Evolutionary conservation across 2,888 invertebrate species (phyloP).

Genomic region (Xylota sylvarum): DNA sequence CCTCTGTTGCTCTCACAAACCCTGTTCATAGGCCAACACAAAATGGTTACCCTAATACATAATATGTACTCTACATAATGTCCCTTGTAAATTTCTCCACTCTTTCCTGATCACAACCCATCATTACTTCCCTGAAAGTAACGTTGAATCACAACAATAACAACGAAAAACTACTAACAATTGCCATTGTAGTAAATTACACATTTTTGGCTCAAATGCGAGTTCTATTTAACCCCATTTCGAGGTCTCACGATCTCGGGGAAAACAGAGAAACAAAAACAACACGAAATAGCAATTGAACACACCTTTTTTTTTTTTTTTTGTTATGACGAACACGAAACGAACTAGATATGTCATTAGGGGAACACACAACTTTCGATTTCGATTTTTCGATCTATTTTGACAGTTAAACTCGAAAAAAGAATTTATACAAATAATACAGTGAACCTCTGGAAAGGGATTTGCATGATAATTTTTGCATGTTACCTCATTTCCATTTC

Average conservation of each 20-base stretch:
- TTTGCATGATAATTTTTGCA: constrained; percentile 10
- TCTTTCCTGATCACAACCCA: constrained; percentile 12
- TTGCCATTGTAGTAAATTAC: constrained; percentile 29
- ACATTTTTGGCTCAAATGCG: constrained; percentile 7
- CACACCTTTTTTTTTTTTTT: constrained; percentile 2
- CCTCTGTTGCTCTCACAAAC: too few relatives aligned
- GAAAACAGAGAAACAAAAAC: not conserved
- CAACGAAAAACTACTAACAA: not conserved
- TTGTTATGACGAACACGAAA: constrained; percentile 21
- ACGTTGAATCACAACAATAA: not conserved
- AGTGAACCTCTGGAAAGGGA: constrained; percentile 2
- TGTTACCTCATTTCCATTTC: constrained; percentile 1
- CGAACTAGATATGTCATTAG: constrained; percentile 13
- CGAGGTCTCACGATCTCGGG: constrained; percentile 14
- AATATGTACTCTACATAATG: not conserved
- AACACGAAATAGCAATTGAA: constrained; percentile 1
- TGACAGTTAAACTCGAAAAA: constrained; percentile 7
- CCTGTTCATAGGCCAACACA: too few relatives aligned
- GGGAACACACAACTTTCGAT: constrained; percentile 27
- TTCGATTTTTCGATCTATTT: constrained; percentile 2
- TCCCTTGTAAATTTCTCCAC: not conserved
- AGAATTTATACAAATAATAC: not conserved
- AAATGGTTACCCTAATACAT: too few relatives aligned
- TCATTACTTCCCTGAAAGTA: not conserved
- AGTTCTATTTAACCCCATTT: constrained; percentile 38